These are phyloP conservation scores for Avahi laniger DNA, from an alignment of 2,797 vertebrate genomes.

Conservation along the genomic window DNA sequence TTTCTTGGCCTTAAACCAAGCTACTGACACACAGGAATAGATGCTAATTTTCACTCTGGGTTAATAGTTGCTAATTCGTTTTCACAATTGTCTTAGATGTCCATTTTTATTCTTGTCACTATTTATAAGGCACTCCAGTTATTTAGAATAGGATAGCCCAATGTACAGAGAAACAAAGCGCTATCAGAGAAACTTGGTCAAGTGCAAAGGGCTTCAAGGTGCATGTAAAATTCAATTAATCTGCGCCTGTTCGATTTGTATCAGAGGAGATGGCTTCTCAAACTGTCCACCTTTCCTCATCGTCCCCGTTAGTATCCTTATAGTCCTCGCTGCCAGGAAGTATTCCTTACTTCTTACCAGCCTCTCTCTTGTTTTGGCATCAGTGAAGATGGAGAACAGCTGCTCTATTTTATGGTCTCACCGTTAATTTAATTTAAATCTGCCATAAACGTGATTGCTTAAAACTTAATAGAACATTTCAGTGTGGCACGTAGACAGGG, in stretches of 20 bases:
- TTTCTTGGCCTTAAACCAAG: neutral
- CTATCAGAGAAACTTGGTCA: neutral
- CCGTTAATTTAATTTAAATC: slow-evolving; percentile 67
- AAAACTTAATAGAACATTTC: slow-evolving; percentile 55
- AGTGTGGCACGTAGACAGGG: slow-evolving; percentile 54
- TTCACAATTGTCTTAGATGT: neutral
- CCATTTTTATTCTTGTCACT: neutral
- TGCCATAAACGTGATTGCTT: slow-evolving; percentile 46
- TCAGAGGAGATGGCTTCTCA: neutral
- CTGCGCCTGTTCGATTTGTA: neutral
- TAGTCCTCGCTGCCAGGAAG: neutral
- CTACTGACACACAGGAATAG: neutral
- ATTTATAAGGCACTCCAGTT: neutral
- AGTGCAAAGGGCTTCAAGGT: neutral
- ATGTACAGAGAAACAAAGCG: neutral
- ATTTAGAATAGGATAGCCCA: neutral
- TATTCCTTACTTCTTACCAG: slow-evolving; percentile 3
- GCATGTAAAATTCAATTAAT: neutral
- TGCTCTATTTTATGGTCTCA: slow-evolving; percentile 40
- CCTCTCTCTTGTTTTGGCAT: neutral
- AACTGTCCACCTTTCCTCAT: neutral
- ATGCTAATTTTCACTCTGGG: neutral
- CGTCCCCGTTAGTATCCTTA: neutral
- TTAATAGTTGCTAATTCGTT: neutral
- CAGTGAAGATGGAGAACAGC: slow-evolving; percentile 40